A percentile compares a stretch with the other conserved stretches of the same genome.
Conservation (phyloP, 2,888 invertebrate genomes). For the Onthophagus sagittarius region DNA sequence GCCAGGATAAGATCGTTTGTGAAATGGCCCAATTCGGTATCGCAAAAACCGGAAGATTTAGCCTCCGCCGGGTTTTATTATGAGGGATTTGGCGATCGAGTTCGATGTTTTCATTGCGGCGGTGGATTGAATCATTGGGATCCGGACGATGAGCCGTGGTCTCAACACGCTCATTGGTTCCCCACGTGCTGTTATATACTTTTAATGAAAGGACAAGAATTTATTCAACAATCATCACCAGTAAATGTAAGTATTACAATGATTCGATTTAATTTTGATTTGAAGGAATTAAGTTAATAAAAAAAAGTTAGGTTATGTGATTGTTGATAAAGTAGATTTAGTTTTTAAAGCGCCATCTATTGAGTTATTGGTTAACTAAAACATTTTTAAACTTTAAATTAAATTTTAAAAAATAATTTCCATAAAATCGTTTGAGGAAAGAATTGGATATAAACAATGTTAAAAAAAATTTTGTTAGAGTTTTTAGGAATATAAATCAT, state of each 20-base stretch:
- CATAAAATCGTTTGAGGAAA: too few species aligned
- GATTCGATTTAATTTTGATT: not conserved
- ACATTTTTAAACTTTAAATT: too few species aligned
- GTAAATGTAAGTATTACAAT: not conserved
- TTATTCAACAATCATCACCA: conserved; percentile 52
- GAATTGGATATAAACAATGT: too few species aligned
- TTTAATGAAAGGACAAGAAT: conserved; percentile 76
- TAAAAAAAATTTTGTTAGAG: too few species aligned
- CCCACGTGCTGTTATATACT: conserved; percentile 81
- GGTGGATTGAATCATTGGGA: conserved; percentile 91
- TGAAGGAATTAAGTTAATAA: not conserved
- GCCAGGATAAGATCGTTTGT: conserved; percentile 65
- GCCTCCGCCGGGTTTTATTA: conserved; percentile 90
- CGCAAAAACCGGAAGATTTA: conserved; percentile 71
- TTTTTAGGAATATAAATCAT: too few species aligned
- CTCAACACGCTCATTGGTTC: conserved; percentile 93
- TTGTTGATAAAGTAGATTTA: not conserved
- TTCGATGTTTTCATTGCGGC: conserved; percentile 92
- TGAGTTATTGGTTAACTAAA: too few species aligned
- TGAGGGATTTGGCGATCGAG: conserved; percentile 68
- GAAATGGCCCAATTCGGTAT: conserved; percentile 73
- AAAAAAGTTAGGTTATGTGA: not conserved
- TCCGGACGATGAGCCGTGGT: conserved; percentile 85
- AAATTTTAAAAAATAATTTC: too few species aligned
- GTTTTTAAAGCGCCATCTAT: not conserved